Base-by-base conservation (phyloP, 2,888 invertebrate genomes). In the Callimorpha dominula region DNA sequence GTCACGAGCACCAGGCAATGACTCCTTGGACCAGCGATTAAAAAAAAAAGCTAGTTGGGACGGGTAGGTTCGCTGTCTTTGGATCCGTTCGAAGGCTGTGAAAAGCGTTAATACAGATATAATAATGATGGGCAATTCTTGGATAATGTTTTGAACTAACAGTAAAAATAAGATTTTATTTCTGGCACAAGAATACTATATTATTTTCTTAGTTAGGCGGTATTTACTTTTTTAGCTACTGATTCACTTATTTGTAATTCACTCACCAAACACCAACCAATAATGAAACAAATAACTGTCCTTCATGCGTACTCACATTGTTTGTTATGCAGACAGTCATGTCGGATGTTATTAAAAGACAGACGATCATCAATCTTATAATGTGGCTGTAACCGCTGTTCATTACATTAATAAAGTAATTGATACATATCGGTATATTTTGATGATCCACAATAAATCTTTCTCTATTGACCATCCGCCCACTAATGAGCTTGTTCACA, bases 401-500 rank as follows among this genome's bases (percentile, higher is more conserved):
- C 74, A 77, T 76, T 81, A 76, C 73, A 79, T 72, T 81, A 77
- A 84, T 82, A 77, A 78, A 81, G 74, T 76, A 84, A 84, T 81
- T 81, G 80, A 82, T 82, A 81, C 71, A 72, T 75, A 77, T 78
- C 54, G 64, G 68, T 71, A 77, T 75, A 69, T 79, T 77, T 76
- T 77, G 68, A 77, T 81, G 71, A 82, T 75, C 52, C 76, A 77
- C 77, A 78, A 78, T 80, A 75, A 77, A 73, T 73, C 65, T 73
- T 74, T 43, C 68, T 70, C 65, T 70, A 75, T 71, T 68, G 71
- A 67, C 68, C 67, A 76, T 66, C 70, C 76, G 65, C 73, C 77
- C 73, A 78, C 80, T 77, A 76, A 87, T 84, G 80, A 83, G 82
- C 82, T 76, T 80, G 70, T 73, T 75, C 78, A 86, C 87, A 90